Evolutionary conservation across 2,113 vertebrate genomes (phyloP).

Genomic region (Hyla sarda): DNA sequence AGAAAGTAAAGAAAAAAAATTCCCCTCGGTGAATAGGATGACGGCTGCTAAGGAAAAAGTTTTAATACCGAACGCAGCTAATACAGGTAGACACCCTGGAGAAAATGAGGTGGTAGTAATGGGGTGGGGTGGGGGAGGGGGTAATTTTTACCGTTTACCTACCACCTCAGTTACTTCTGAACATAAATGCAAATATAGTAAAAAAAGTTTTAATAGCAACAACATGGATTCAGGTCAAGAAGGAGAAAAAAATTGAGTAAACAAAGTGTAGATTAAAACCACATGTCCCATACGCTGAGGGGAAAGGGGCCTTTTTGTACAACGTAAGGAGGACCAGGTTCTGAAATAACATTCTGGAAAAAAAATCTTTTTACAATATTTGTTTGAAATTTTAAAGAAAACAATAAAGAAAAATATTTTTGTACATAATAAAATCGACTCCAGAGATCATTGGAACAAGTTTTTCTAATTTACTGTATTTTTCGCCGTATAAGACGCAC

Average conservation of each 20-base stretch:
- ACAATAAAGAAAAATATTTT: not conserved
- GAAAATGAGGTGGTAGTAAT: not conserved
- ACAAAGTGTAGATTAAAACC: slow-evolving; percentile 42
- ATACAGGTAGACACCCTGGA: slow-evolving; percentile 11
- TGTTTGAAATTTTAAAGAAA: not conserved
- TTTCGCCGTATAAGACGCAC: too few species aligned
- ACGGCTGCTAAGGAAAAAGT: not conserved
- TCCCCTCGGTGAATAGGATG: not conserved
- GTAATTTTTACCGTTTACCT: not conserved
- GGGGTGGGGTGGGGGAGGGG: too few species aligned
- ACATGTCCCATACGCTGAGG: slow-evolving; percentile 10
- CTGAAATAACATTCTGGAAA: not conserved
- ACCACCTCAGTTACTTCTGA: not conserved
- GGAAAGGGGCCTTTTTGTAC: not conserved
- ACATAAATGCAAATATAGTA: slow-evolving; percentile 25
- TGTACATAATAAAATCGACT: not conserved
- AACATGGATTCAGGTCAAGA: slow-evolving; percentile 49
- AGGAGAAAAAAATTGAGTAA: slow-evolving; percentile 44
- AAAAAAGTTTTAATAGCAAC: slow-evolving; percentile 49
- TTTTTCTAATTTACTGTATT: not conserved
- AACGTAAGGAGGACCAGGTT: not conserved
- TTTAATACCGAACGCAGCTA: not conserved
- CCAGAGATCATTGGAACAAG: not conserved
- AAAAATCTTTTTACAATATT: not conserved
- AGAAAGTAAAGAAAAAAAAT: not conserved